Conservation (phyloP, 2,888 invertebrate species). For the Himalopsyche anomala region DNA sequence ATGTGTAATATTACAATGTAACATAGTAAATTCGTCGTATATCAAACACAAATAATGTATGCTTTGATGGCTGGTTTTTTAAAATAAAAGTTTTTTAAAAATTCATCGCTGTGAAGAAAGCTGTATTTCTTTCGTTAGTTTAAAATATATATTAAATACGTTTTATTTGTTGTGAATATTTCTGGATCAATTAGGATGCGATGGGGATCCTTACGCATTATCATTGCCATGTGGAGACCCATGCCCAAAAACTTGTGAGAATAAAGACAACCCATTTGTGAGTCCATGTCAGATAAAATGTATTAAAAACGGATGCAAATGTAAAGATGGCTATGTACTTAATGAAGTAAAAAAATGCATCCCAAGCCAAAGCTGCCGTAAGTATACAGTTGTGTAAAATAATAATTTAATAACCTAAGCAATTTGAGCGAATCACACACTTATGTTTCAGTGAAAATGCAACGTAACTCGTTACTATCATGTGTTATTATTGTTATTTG, state of each 20-base stretch:
- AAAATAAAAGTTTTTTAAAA: too few relatives aligned
- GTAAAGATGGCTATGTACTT: constrained; percentile 27
- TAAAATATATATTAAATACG: too few relatives aligned
- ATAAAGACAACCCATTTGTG: neutral
- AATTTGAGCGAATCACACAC: neutral
- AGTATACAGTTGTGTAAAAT: neutral
- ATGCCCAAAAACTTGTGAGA: too few relatives aligned
- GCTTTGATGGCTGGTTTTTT: too few relatives aligned
- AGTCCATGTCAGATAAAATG: neutral
- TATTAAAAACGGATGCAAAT: constrained; percentile 6
- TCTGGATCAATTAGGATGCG: neutral
- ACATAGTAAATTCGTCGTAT: too few relatives aligned
- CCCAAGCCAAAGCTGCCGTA: neutral
- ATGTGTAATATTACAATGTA: too few relatives aligned
- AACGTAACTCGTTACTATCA: too few relatives aligned
- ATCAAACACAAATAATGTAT: too few relatives aligned
- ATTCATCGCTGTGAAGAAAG: too few relatives aligned
- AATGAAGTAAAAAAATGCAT: neutral
- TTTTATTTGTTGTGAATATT: neutral
- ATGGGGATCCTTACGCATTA: constrained; percentile 28
- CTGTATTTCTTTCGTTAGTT: too few relatives aligned
- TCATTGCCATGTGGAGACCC: constrained; percentile 41
- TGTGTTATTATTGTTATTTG: too few relatives aligned
- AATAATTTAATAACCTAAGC: neutral
- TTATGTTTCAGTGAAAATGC: too few relatives aligned